Evolutionary conservation across 1,140 invertebrate genomes (phyloP).

Genomic region (Lasaia peninsularis): DNA sequence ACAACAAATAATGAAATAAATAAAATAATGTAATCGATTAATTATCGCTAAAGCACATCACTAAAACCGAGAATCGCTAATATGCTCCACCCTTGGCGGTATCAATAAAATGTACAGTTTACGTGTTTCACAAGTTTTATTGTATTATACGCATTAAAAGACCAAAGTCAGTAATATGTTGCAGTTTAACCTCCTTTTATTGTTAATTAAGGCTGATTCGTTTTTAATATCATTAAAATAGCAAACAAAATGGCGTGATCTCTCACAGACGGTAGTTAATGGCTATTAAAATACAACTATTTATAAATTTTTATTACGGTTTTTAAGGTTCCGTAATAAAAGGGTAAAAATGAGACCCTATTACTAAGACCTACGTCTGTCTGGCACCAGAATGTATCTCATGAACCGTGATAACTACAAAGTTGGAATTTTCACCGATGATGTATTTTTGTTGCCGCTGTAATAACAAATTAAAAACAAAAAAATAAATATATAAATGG

Average conservation of each 20-base stretch:
- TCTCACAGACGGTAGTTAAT: no score
- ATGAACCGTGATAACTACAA: no score
- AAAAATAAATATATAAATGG: no score
- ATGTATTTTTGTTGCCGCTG: no score
- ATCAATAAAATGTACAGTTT: slow-evolving; percentile 6
- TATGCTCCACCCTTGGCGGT: slow-evolving; percentile 2
- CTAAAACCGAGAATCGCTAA: background rate
- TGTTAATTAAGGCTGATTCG: background rate
- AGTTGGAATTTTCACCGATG: no score
- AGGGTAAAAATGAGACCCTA: no score
- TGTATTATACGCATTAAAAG: background rate
- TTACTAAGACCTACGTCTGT: no score
- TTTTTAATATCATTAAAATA: background rate
- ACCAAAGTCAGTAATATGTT: background rate
- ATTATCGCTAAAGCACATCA: background rate
- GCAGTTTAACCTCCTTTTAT: background rate
- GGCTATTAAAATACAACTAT: no score
- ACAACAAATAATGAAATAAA: background rate
- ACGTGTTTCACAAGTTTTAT: slow-evolving; percentile 8
- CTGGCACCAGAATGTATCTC: no score
- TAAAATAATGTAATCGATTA: background rate
- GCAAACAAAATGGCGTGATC: background rate
- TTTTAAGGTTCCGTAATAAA: no score
- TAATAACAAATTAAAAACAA: no score
- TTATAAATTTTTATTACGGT: no score